These are phyloP conservation scores for Pristionchus arcanus DNA, from an alignment of 2,888 invertebrate genomes.

Conservation along the genomic window DNA sequence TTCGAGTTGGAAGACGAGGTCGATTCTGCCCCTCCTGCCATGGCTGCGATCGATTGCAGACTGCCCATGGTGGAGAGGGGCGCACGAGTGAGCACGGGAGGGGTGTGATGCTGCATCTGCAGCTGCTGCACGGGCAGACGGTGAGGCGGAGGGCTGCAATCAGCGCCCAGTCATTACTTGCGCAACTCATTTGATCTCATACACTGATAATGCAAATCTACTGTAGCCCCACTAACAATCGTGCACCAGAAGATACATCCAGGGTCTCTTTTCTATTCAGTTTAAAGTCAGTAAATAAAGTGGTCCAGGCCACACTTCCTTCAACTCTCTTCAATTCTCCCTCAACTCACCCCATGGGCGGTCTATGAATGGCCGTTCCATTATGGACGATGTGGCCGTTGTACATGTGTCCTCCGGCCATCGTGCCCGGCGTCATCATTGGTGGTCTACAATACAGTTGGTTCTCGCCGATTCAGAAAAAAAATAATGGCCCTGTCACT, in stretches of 20 bases:
- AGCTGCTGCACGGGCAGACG: background rate
- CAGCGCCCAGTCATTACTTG: too few species aligned
- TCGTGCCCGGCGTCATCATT: background rate
- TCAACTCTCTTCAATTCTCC: too few species aligned
- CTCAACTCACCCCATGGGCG: too few species aligned
- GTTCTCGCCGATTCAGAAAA: background rate
- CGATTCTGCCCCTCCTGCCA: background rate
- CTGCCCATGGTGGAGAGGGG: constrained; percentile 35
- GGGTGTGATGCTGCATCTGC: background rate
- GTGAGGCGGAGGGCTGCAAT: background rate
- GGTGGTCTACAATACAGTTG: background rate
- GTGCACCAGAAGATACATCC: too few species aligned
- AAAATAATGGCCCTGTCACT: background rate
- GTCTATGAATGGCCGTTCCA: background rate
- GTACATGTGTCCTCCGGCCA: background rate
- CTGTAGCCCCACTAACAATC: too few species aligned
- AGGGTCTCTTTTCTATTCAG: too few species aligned
- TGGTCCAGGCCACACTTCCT: too few species aligned
- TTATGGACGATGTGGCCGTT: background rate
- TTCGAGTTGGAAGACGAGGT: background rate
- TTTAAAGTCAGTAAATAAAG: too few species aligned
- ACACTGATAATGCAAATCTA: too few species aligned
- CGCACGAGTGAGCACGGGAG: background rate
- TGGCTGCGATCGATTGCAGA: constrained; percentile 21
- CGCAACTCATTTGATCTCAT: too few species aligned